phyloP scores from a whole-genome alignment of 2,113 vertebrate genomes.

The Microcebus tavaratra region DNA sequence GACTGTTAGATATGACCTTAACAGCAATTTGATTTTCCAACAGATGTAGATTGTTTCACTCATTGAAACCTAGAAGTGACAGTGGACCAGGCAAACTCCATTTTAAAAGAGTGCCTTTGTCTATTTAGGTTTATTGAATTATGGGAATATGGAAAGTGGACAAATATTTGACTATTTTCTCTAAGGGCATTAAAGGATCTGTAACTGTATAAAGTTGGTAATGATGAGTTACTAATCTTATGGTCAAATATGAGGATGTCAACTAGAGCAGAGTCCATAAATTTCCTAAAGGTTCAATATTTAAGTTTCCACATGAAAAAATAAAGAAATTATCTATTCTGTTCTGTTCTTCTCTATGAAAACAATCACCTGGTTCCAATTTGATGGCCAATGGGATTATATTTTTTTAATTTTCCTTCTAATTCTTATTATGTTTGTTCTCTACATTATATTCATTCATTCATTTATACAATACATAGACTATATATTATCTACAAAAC shows the following conservation, averaged over 20 bases:
- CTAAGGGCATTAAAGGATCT: conserved; percentile 14
- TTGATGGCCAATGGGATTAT: background rate
- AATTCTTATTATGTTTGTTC: background rate
- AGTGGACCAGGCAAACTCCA: background rate
- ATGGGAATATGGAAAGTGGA: conserved; percentile 10
- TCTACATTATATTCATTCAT: background rate
- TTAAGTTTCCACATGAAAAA: conserved; percentile 34
- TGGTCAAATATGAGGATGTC: conserved; percentile 35
- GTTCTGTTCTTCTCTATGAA: background rate
- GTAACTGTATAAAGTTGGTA: conserved; percentile 1
- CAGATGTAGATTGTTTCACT: background rate
- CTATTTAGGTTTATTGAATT: conserved; percentile 34
- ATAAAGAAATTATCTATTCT: background rate
- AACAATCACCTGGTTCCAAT: conserved; percentile 2
- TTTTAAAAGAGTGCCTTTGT: conserved; percentile 25
- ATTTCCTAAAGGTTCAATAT: background rate
- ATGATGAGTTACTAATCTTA: conserved; percentile 34
- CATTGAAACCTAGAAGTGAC: background rate
- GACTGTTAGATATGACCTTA: background rate
- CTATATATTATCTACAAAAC: background rate
- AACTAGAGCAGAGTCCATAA: background rate
- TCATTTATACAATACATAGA: background rate
- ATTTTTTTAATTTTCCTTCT: conserved; percentile 14
- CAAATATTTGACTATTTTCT: conserved; percentile 35
- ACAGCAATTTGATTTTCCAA: background rate